Base-by-base conservation (phyloP, 1,140 invertebrate species). In the Drosophila prosaltans region DNA sequence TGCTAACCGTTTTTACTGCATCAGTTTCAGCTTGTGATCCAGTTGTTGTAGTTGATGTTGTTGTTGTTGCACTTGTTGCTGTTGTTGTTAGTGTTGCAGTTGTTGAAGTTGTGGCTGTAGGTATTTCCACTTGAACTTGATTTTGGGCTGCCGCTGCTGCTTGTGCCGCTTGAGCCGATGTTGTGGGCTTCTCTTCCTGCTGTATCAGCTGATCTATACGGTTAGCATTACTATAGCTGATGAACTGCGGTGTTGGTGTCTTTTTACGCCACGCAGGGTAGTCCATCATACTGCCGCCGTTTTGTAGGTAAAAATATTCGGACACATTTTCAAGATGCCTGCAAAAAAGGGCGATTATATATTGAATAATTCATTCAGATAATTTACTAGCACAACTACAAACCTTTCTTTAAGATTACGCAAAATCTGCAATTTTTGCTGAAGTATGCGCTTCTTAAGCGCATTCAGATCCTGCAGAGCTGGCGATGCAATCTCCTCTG, bases 281-380 rank as follows among this genome's bases (percentile, higher is more conserved):
- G 91, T 98, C 97, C 94, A 97, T 96, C 93, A 98, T 95, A 92
- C 97, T 97, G 41, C 96, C 96, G 71, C 96, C 96, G 81, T 94
- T 94, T 93, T 97, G 96, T 48, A 98, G 94, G 92, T 97, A 98
- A 93, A 95, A 98, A 61, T 96, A 93, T 93, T 98, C 97, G 58
- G 96, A 94, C 74, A 96, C 94, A 92, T 96, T 95, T 88, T 98
- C 97, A 78, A 95, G 94, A 92, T 97, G 97, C 88, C 94, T 94
- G 62, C 48, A 26, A 54, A 63, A 41, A 21, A 10, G 63, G 58
- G 28, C 7, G 2, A 16, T 55, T 1, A 0, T 1, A 3, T 10
- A n/a, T 9, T 32, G n/a, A 6, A 24, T 43, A 1, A 16, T 1
- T 45, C 41, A 11, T 3, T 7, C 4, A 28, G 2, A 3, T 16